Evolutionary conservation across 2,113 vertebrate species (phyloP).

Genomic region (Ursus arctos): DNA sequence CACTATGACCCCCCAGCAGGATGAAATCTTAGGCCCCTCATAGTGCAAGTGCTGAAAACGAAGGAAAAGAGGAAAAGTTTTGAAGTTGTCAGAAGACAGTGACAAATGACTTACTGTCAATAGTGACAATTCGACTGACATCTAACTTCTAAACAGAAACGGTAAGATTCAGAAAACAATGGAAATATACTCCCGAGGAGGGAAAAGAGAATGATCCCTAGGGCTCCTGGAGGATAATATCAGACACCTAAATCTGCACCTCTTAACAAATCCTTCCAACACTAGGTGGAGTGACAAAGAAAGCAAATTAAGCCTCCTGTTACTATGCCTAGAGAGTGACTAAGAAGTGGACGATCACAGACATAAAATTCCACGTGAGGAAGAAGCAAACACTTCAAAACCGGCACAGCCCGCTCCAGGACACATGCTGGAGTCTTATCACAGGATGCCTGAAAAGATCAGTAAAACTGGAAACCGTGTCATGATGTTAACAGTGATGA

Average conservation of each 20-base stretch:
- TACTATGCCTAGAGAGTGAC: not conserved
- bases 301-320: not conserved
- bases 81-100: not conserved
- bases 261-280: constrained; percentile 3
- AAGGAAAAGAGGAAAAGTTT: not conserved
- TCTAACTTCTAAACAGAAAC: constrained; percentile 2
- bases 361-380: not conserved
- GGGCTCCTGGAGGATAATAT: not conserved
- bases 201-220: not conserved
- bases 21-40: not conserved
- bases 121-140: not conserved
- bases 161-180: not conserved
- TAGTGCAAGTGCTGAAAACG: not conserved
- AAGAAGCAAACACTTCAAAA: not conserved
- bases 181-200: not conserved
- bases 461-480: not conserved
- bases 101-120: not conserved
- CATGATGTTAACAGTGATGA: not conserved
- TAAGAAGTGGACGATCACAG: not conserved
- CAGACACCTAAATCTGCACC: not conserved
- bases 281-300: not conserved
- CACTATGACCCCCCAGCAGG: not conserved
- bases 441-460: not conserved
- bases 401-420: not conserved
- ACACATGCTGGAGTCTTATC: not conserved